Percentiles rank a stretch among this genome's conserved stretches.
Evolutionary conservation across 2,888 invertebrate genomes (phyloP).

Genomic region (Hedya salicella): DNA sequence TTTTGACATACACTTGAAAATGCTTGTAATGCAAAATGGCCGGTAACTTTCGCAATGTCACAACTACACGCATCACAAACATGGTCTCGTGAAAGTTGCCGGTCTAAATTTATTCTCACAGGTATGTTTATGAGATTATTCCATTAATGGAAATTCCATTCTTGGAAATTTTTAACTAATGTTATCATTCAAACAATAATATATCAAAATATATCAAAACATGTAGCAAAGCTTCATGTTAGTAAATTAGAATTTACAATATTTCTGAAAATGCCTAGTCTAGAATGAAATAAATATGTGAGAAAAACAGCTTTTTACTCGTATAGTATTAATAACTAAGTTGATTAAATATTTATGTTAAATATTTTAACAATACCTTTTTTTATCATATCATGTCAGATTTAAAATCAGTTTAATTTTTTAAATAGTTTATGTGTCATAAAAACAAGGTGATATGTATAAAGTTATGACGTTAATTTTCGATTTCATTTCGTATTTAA

Average conservation of each 20-base stretch:
- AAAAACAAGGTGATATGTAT: slow-evolving; percentile 29
- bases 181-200: slow-evolving; percentile 10
- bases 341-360: slow-evolving; percentile 10
- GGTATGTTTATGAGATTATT: slow-evolving; percentile 19
- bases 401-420: slow-evolving; percentile 19
- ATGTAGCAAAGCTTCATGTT: slow-evolving; percentile 31
- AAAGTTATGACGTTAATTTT: slow-evolving; percentile 19
- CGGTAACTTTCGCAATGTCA: not conserved
- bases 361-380: not conserved
- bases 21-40: not conserved
- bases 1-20: not conserved
- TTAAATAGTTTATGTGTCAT: slow-evolving; percentile 13
- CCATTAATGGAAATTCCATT: not conserved
- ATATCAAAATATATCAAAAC: slow-evolving; percentile 15
- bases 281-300: slow-evolving; percentile 15
- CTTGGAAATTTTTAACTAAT: not conserved
- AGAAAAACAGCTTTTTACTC: slow-evolving; percentile 14
- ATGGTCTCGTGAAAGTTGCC: not conserved
- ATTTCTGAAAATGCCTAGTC: slow-evolving; percentile 32
- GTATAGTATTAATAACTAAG: slow-evolving; percentile 13
- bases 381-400: slow-evolving; percentile 17
- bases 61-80: not conserved
- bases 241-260: slow-evolving; percentile 9
- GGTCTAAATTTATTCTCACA: not conserved
- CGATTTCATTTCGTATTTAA: slow-evolving; percentile 23